Conservation (phyloP, 2,888 invertebrate genomes). For the Ectemnius lituratus region DNA sequence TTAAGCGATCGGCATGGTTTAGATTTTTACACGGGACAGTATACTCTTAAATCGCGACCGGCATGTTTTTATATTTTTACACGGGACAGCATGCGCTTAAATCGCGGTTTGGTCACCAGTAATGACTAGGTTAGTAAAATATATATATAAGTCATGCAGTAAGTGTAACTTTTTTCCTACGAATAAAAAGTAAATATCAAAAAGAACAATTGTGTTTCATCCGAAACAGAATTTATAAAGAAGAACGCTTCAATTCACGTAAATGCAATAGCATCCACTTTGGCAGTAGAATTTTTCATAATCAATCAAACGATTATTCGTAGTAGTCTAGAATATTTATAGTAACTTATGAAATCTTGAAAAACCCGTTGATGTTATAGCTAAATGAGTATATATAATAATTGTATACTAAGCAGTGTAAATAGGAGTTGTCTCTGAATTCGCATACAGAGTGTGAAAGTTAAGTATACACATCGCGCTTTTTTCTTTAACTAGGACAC, state of each 20-base stretch:
- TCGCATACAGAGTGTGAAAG: constrained; percentile 43
- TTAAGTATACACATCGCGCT: constrained; percentile 30
- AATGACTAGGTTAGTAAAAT: constrained; percentile 73
- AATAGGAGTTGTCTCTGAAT: constrained; percentile 51
- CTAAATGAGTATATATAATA: constrained; percentile 53
- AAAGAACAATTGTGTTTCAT: constrained; percentile 49
- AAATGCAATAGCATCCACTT: constrained; percentile 72
- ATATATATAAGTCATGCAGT: constrained; percentile 60
- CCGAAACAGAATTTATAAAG: constrained; percentile 57
- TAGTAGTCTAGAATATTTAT: constrained; percentile 33
- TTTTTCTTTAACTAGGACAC: constrained; percentile 43
- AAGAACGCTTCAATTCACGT: constrained; percentile 62
- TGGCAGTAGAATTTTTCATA: constrained; percentile 73
- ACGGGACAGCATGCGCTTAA: constrained; percentile 3
- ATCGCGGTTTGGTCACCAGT: constrained; percentile 51
- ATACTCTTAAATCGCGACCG: constrained; percentile 5
- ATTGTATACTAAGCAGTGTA: constrained; percentile 57
- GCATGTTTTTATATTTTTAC: constrained; percentile 17
- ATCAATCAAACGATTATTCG: constrained; percentile 39
- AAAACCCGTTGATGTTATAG: constrained; percentile 45
- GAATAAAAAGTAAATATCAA: constrained; percentile 66
- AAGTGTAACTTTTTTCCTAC: constrained; percentile 55
- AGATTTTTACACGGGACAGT: not conserved
- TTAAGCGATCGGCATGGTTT: constrained; percentile 13
- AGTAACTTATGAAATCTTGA: constrained; percentile 43